phyloP scores from a whole-genome alignment of 2,113 vertebrate genomes.

The Columba janthina region DNA sequence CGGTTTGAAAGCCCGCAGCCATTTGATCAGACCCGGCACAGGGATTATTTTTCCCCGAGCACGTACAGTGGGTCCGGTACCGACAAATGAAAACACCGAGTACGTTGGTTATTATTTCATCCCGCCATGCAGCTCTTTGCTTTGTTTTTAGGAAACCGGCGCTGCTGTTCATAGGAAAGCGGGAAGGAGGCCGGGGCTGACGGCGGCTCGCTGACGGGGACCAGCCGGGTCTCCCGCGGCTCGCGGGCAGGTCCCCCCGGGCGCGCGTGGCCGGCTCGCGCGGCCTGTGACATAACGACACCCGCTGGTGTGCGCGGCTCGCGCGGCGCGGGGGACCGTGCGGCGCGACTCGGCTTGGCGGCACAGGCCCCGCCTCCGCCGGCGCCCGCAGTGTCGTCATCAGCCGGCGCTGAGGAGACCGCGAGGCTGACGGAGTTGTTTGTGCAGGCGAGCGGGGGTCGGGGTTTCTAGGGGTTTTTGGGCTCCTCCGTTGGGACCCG shows the following conservation, averaged over 20 bases:
- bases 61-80: fast-evolving
- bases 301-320: fast-evolving
- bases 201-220: not conserved
- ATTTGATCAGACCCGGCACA: fast-evolving
- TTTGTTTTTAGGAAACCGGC: not conserved
- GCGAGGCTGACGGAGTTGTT: fast-evolving
- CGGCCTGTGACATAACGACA: not conserved
- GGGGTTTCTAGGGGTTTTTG: fast-evolving
- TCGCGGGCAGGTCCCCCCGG: not conserved
- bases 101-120: fast-evolving
- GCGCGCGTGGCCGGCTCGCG: not conserved
- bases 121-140: fast-evolving
- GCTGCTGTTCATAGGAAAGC: fast-evolving
- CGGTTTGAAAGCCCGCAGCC: not conserved
- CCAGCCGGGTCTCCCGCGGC: not conserved
- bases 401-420: not conserved
- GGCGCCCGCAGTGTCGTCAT: not conserved
- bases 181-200: fast-evolving
- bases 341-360: not conserved
- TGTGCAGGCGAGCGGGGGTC: fast-evolving
- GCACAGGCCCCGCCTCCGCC: not conserved
- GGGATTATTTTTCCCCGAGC: fast-evolving
- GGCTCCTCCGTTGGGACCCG: fast-evolving
- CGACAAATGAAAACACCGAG: fast-evolving
- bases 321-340: not conserved